phyloP scores from a whole-genome alignment of 2,113 vertebrate species.

The Epinephelus cyanopodus region DNA sequence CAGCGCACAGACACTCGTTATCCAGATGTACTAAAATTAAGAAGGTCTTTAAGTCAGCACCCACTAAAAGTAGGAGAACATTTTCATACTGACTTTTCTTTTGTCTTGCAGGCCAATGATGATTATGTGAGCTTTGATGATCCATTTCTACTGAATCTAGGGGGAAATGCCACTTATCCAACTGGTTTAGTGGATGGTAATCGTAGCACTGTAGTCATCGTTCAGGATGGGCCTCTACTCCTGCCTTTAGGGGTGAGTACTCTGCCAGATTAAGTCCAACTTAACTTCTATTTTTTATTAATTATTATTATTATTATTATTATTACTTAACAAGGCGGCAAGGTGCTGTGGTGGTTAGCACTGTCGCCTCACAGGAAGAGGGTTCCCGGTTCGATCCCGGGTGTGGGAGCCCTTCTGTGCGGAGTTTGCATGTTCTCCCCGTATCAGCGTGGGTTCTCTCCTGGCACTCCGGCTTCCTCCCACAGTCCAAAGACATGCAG shows the following conservation, averaged over 20 bases:
- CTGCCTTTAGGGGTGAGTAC: not conserved
- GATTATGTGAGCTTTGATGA: constrained; percentile 62
- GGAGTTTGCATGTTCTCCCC: no score
- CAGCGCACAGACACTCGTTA: not conserved
- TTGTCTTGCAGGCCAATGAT: constrained; percentile 48
- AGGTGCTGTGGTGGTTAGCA: no score
- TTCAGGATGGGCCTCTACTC: fast-evolving
- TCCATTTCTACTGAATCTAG: fast-evolving
- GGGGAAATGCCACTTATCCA: fast-evolving
- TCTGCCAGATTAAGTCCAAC: not conserved
- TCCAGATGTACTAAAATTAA: not conserved
- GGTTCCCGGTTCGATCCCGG: no score
- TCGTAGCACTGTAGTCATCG: constrained; percentile 42
- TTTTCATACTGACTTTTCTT: not conserved
- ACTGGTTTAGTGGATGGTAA: not conserved
- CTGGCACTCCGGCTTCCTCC: no score
- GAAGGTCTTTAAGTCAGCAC: not conserved
- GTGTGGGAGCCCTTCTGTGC: no score
- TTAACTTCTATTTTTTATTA: no score
- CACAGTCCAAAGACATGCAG: no score
- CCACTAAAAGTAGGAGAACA: not conserved
- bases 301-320: no score
- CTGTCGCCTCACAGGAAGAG: no score
- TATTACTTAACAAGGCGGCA: no score
- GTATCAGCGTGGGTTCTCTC: no score